These are phyloP conservation scores for Acanthoscelides obtectus DNA, from an alignment of 2,888 invertebrate species.

Conservation along the genomic window DNA sequence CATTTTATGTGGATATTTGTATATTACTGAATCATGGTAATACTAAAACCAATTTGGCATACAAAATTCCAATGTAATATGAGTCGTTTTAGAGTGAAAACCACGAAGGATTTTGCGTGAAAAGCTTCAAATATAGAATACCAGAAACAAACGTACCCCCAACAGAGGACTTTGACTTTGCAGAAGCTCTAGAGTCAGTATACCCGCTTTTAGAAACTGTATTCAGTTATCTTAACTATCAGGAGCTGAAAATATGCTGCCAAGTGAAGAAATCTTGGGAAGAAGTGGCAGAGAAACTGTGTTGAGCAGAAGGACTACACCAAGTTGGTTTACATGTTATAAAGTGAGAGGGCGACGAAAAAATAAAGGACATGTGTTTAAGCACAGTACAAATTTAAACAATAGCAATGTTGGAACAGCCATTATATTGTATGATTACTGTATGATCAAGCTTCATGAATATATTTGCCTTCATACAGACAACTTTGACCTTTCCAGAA, in stretches of 20 bases:
- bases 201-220: conserved; percentile 36
- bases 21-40: not conserved
- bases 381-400: conserved; percentile 29
- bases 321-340: conserved; percentile 35
- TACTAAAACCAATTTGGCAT: too few relatives aligned
- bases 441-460: conserved; percentile 29
- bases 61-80: not conserved
- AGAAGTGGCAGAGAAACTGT: conserved; percentile 27
- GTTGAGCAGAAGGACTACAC: conserved; percentile 27
- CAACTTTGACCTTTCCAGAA: conserved; percentile 15
- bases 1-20: not conserved
- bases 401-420: conserved; percentile 30
- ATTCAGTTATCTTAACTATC: conserved; percentile 32
- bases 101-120: conserved; percentile 22
- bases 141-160: conserved; percentile 14
- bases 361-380: conserved; percentile 11
- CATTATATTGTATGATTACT: conserved; percentile 34
- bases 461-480: conserved; percentile 33
- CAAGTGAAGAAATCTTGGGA: conserved; percentile 34
- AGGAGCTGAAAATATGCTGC: conserved; percentile 30
- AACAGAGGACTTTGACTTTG: conserved; percentile 32
- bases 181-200: conserved; percentile 31
- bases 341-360: conserved; percentile 17
- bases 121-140: conserved; percentile 16
- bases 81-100: conserved; percentile 5